phyloP scores from a whole-genome alignment of 2,888 invertebrate genomes.

The Drosophila borborema region DNA sequence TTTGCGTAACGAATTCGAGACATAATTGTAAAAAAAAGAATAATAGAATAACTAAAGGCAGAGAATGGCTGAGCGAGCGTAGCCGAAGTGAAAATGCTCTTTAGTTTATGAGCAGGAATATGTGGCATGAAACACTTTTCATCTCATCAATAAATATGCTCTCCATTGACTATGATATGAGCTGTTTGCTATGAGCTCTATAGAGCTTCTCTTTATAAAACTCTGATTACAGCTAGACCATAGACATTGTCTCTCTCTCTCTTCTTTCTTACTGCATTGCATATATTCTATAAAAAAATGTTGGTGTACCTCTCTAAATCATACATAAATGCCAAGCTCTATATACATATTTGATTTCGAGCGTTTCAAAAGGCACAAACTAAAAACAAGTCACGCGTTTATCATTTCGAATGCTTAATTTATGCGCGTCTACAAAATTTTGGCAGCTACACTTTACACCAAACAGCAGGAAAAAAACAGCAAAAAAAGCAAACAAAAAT shows the following conservation, averaged over 20 bases:
- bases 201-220: not conserved
- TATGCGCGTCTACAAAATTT: constrained; percentile 57
- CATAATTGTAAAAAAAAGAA: constrained; percentile 1
- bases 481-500: constrained; percentile 5
- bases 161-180: too few relatives aligned
- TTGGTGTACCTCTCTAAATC: not conserved
- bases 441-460: constrained; percentile 68
- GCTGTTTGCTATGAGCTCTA: not conserved
- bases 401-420: constrained; percentile 66
- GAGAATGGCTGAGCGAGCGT: not conserved
- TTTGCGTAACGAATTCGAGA: constrained; percentile 12
- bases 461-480: constrained; percentile 15
- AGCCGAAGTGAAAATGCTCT: not conserved
- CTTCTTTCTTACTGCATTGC: not conserved
- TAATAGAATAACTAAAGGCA: not conserved
- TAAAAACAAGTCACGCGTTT: constrained; percentile 53
- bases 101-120: too few relatives aligned
- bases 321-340: constrained; percentile 22
- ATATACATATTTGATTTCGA: constrained; percentile 53
- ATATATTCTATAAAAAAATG: not conserved
- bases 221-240: not conserved
- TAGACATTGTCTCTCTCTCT: not conserved
- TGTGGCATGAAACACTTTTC: too few relatives aligned
- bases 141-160: too few relatives aligned
- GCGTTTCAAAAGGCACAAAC: constrained; percentile 24